phyloP scores from a whole-genome alignment of 1,140 invertebrate species.

The Drosophila nigromelanica region DNA sequence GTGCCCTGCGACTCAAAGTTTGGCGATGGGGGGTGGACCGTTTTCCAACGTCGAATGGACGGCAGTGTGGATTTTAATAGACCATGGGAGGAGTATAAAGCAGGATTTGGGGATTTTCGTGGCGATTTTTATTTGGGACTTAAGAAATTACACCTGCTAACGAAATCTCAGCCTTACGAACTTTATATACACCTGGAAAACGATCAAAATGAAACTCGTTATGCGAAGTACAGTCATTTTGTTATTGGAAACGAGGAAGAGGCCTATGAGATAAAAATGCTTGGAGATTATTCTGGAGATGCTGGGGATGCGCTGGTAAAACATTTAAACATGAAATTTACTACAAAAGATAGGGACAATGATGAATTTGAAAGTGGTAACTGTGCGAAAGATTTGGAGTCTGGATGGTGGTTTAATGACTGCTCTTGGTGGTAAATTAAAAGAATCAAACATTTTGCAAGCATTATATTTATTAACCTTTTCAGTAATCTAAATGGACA shows the following conservation, averaged over 20 bases:
- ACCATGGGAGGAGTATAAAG: not conserved
- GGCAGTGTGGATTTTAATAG: slow-evolving; percentile 7
- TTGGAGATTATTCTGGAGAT: slow-evolving; percentile 87
- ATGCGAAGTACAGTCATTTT: not conserved
- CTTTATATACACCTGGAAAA: no score
- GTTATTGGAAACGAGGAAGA: slow-evolving; percentile 84
- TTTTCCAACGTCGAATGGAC: slow-evolving; percentile 4
- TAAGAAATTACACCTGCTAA: slow-evolving; percentile 5
- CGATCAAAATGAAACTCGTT: no score
- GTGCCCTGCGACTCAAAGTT: slow-evolving; percentile 2
- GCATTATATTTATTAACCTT: not conserved
- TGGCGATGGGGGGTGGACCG: not conserved
- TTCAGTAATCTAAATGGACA: slow-evolving; percentile 25
- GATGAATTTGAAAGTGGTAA: slow-evolving; percentile 84
- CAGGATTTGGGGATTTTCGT: slow-evolving; percentile 2
- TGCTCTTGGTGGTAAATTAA: slow-evolving; percentile 38
- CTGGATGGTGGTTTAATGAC: slow-evolving; percentile 87
- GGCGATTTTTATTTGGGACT: slow-evolving; percentile 27
- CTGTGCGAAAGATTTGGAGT: slow-evolving; percentile 87
- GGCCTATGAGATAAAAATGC: slow-evolving; percentile 86
- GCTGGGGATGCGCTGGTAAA: slow-evolving; percentile 86
- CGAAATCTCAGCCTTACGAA: no score
- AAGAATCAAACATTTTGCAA: not conserved
- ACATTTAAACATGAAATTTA: slow-evolving; percentile 88
- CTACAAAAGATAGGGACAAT: slow-evolving; percentile 88